Evolutionary conservation across 2,113 vertebrate genomes (phyloP).

Genomic region (Odontophorus gujanensis): DNA sequence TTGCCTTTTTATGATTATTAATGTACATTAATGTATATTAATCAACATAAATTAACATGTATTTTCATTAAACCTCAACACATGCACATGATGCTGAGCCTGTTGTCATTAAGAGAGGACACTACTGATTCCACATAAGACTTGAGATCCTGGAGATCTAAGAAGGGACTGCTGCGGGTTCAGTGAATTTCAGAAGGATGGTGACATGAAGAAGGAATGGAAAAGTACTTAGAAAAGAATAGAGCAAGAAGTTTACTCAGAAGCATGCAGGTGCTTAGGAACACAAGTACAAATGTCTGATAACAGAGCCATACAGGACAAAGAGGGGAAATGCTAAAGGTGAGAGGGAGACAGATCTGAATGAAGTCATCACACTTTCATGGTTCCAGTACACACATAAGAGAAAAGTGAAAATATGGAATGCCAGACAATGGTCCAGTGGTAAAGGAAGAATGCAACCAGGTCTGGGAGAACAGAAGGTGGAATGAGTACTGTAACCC

Average conservation of each 20-base stretch:
- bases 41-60: neutral
- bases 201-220: neutral
- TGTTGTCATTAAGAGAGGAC: neutral
- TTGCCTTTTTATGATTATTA: neutral
- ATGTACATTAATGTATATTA: neutral
- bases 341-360: neutral
- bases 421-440: neutral
- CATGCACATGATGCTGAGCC: neutral
- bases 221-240: neutral
- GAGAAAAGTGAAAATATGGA: neutral
- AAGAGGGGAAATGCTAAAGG: neutral
- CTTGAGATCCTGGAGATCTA: neutral
- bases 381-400: rapidly evolving
- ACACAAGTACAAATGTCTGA: neutral
- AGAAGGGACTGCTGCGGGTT: neutral
- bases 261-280: neutral
- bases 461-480: neutral
- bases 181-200: neutral
- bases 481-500: neutral
- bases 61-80: neutral
- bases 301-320: neutral
- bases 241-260: neutral
- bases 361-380: neutral
- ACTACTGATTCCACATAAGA: neutral
- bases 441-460: neutral